phyloP scores from a whole-genome alignment of 2,888 invertebrate species.

The Leptinotarsa rubiginosa region DNA sequence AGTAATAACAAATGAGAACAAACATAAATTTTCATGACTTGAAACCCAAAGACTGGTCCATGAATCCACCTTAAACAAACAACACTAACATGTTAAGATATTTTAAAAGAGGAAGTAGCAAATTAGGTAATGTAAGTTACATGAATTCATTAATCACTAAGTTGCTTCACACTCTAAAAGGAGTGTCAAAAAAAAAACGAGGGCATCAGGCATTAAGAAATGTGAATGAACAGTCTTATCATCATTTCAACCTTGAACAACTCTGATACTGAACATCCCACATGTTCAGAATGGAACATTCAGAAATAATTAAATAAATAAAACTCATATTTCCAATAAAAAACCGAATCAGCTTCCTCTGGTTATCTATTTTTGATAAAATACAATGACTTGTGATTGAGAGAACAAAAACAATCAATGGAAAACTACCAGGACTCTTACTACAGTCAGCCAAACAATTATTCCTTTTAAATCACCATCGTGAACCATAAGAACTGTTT shows the following conservation, averaged over 20 bases:
- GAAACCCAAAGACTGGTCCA: too few relatives aligned
- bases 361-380: neutral
- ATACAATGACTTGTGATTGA: neutral
- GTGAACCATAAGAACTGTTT: slow-evolving; percentile 18
- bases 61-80: too few relatives aligned
- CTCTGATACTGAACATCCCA: neutral
- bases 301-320: neutral
- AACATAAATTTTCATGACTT: too few relatives aligned
- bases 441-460: slow-evolving; percentile 22
- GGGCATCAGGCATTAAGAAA: neutral
- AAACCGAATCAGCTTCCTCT: neutral
- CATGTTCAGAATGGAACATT: neutral
- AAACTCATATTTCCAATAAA: neutral
- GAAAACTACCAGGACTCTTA: slow-evolving; percentile 27
- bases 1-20: too few relatives aligned
- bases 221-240: neutral
- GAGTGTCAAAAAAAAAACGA: neutral
- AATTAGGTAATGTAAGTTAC: too few relatives aligned
- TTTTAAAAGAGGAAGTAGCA: too few relatives aligned
- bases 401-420: slow-evolving; percentile 25
- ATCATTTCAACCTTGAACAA: neutral
- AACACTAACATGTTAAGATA: too few relatives aligned
- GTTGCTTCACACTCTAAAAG: too few relatives aligned
- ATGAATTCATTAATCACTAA: too few relatives aligned
- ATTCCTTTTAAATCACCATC: neutral